These are phyloP conservation scores for Oryzias curvinotus DNA, from an alignment of 2,113 vertebrate species.

Conservation along the genomic window DNA sequence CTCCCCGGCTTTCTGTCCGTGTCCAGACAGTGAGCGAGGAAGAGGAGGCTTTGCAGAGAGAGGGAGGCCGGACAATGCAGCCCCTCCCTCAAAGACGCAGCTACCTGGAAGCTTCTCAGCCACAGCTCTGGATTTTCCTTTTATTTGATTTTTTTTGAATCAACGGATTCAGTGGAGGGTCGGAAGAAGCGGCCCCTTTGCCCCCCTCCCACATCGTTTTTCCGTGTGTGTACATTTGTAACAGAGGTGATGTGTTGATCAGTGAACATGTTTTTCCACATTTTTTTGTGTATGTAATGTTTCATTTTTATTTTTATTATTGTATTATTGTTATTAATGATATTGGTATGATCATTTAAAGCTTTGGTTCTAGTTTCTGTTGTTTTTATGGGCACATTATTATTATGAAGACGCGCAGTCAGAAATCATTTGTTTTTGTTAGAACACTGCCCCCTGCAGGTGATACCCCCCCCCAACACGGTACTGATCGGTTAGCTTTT, in stretches of 20 bases:
- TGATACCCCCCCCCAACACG: conserved; percentile 26
- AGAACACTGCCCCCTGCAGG: conserved; percentile 61
- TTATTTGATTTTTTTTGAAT: conserved; percentile 25
- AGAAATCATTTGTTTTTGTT: conserved; percentile 31
- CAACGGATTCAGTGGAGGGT: conserved; percentile 33
- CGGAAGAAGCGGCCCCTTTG: not conserved
- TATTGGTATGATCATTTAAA: conserved; percentile 73
- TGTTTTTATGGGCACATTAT: conserved; percentile 73
- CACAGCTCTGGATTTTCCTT: conserved; percentile 39
- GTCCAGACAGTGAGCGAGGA: conserved; percentile 71
- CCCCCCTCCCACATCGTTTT: conserved; percentile 32
- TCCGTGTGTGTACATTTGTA: conserved; percentile 72
- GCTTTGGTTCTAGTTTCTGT: conserved; percentile 59
- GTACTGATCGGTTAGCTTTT: conserved; percentile 52
- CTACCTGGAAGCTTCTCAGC: conserved; percentile 56
- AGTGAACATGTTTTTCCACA: conserved; percentile 49
- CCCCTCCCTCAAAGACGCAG: conserved; percentile 39
- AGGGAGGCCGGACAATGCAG: conserved; percentile 43
- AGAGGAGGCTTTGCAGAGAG: conserved; percentile 40
- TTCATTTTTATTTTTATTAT: conserved; percentile 79
- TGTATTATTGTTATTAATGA: conserved; percentile 76
- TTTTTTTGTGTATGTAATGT: conserved; percentile 78
- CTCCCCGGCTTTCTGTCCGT: conserved; percentile 73
- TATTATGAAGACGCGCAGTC: conserved; percentile 48
- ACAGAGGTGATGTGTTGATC: conserved; percentile 70